Evolutionary conservation across 2,797 vertebrate species (phyloP).

Genomic region (Neomorphus geoffroyi): DNA sequence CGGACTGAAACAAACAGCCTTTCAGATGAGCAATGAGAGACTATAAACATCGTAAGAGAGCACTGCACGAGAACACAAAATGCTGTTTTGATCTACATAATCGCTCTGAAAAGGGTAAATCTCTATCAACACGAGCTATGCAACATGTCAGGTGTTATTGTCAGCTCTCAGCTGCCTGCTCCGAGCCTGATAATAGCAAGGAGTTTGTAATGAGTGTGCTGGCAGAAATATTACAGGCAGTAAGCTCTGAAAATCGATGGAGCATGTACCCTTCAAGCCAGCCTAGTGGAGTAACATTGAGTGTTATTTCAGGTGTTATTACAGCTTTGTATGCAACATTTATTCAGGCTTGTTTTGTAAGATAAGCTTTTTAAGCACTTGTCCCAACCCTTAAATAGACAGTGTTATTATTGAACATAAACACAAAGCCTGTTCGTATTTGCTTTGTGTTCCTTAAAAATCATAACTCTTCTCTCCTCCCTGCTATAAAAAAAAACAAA

Average conservation of each 20-base stretch:
- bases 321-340: not conserved
- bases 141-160: not conserved
- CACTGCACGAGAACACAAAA: not conserved
- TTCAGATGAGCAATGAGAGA: not conserved
- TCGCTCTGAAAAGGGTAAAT: not conserved
- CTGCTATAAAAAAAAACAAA: not conserved
- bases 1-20: not conserved
- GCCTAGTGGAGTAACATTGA: not conserved
- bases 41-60: not conserved
- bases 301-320: slow-evolving; percentile 24
- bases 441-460: not conserved
- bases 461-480: not conserved
- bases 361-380: not conserved
- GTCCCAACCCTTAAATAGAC: not conserved
- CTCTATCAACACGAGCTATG: not conserved
- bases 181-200: not conserved
- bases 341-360: not conserved
- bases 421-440: not conserved
- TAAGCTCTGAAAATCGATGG: not conserved
- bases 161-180: slow-evolving; percentile 19
- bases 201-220: not conserved
- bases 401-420: not conserved
- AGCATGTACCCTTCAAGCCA: not conserved
- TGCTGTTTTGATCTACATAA: not conserved
- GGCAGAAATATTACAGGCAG: slow-evolving; percentile 15